Percentiles rank a stretch among this genome's conserved stretches.
Conservation (phyloP, 2,797 vertebrate genomes). For the Poecilia velifera region DNA sequence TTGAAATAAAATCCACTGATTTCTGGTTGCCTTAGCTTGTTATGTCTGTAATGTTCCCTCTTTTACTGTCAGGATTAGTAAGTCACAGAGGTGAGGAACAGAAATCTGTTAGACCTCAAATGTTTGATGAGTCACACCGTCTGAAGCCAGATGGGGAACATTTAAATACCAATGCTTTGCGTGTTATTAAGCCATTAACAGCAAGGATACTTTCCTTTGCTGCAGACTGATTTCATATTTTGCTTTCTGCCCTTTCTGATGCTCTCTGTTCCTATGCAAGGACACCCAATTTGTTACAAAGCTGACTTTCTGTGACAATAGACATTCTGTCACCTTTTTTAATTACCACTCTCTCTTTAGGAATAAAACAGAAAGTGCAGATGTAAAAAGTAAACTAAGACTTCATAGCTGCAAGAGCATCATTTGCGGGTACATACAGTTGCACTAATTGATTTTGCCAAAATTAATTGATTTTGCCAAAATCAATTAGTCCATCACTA, state of each 20-base stretch:
- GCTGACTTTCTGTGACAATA: conserved; percentile 8
- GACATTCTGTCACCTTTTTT: neutral
- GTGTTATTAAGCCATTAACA: conserved; percentile 33
- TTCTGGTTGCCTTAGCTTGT: conserved; percentile 4
- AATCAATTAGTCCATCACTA: too few species aligned
- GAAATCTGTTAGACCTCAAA: conserved; percentile 34
- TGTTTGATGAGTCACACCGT: conserved; percentile 63
- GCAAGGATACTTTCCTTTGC: conserved; percentile 19
- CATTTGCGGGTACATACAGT: neutral
- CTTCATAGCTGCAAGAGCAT: neutral
- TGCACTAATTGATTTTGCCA: too few species aligned
- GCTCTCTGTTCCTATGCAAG: neutral
- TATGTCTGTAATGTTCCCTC: neutral
- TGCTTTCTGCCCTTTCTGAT: conserved; percentile 23
- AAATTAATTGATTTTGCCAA: too few species aligned
- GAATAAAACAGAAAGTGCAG: neutral
- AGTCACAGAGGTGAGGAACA: conserved; percentile 40
- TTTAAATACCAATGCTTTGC: conserved; percentile 41
- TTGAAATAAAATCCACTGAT: neutral
- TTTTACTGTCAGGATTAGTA: conserved; percentile 35
- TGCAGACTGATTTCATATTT: conserved; percentile 22
- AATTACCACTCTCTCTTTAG: neutral
- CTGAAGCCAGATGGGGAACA: conserved; percentile 31
- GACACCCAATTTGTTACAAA: conserved; percentile 17
- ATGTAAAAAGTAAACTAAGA: neutral